Conservation (phyloP, 2,797 vertebrate genomes). For the Sebastes nivosus region DNA sequence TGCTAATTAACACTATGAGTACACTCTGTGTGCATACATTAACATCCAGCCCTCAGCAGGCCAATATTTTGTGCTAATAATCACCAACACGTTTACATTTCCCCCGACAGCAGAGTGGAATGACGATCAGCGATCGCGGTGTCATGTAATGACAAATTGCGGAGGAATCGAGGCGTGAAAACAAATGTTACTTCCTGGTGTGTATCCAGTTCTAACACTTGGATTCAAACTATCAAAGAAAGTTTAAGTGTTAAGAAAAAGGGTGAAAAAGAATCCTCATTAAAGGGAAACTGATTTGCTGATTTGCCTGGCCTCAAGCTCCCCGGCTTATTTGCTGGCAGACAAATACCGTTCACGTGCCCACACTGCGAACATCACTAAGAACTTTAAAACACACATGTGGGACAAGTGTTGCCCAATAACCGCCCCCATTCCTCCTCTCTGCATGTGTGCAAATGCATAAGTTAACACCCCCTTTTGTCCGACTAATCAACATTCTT, state of each 20-base stretch:
- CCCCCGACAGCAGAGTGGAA: slow-evolving; percentile 10
- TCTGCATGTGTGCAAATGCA: not conserved
- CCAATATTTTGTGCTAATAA: slow-evolving; percentile 20
- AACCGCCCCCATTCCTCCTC: too few relatives aligned
- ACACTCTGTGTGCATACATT: slow-evolving; percentile 26
- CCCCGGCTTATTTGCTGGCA: too few relatives aligned
- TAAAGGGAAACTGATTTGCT: not conserved
- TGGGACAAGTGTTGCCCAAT: not conserved
- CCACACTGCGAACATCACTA: not conserved
- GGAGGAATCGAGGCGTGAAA: slow-evolving; percentile 18
- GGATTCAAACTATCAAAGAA: slow-evolving; percentile 6
- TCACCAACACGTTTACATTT: slow-evolving; percentile 23
- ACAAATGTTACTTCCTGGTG: slow-evolving; percentile 1
- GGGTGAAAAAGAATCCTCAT: not conserved
- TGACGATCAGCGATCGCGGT: slow-evolving; percentile 12
- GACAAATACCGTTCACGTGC: not conserved
- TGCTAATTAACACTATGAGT: slow-evolving; percentile 50
- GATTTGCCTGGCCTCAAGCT: not conserved
- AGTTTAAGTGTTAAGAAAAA: not conserved
- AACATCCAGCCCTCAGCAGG: slow-evolving; percentile 27
- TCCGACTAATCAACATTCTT: too few relatives aligned
- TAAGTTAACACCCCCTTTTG: too few relatives aligned
- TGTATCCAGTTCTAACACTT: not conserved
- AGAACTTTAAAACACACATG: not conserved
- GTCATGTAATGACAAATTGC: slow-evolving; percentile 16